These are phyloP conservation scores for Platerodrilus igneus DNA, from an alignment of 2,888 invertebrate genomes.

Conservation along the genomic window DNA sequence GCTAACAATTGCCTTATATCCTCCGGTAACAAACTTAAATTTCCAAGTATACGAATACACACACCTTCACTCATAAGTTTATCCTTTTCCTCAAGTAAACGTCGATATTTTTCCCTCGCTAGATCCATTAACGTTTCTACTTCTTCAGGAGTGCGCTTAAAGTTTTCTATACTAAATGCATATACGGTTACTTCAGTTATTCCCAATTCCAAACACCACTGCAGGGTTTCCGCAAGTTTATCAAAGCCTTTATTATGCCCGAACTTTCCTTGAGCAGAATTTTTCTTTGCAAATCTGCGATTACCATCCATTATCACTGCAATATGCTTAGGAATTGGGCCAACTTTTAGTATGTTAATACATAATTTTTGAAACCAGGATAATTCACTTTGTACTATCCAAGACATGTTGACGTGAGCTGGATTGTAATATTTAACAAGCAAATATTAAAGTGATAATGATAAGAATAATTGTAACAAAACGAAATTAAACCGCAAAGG, in stretches of 20 bases:
- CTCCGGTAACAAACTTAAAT: slow-evolving; percentile 71
- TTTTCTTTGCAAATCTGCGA: slow-evolving; percentile 82
- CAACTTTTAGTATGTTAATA: slow-evolving; percentile 69
- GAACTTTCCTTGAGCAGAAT: slow-evolving; percentile 65
- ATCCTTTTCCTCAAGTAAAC: slow-evolving; percentile 75
- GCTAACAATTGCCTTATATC: slow-evolving; percentile 73
- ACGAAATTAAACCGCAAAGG: too few relatives aligned
- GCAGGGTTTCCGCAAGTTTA: slow-evolving; percentile 72
- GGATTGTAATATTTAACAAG: too few relatives aligned
- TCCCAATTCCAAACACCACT: slow-evolving; percentile 83
- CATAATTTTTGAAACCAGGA: slow-evolving; percentile 66
- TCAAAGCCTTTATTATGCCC: slow-evolving; percentile 85
- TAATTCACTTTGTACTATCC: slow-evolving; percentile 73
- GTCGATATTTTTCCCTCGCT: slow-evolving; percentile 78
- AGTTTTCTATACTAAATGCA: slow-evolving; percentile 99
- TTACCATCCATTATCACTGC: slow-evolving; percentile 99
- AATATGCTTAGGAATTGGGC: slow-evolving; percentile 83
- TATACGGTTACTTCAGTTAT: slow-evolving; percentile 95
- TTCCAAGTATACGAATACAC: slow-evolving; percentile 80
- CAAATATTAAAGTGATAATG: too few relatives aligned
- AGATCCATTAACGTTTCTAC: slow-evolving; percentile 84
- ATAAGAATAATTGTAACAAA: too few relatives aligned
- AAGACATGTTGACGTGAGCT: slow-evolving; percentile 59
- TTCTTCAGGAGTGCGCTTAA: slow-evolving; percentile 85
- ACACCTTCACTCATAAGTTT: slow-evolving; percentile 79